Conservation (phyloP, 1,140 invertebrate genomes). For the Metopolophium dirhodum region DNA sequence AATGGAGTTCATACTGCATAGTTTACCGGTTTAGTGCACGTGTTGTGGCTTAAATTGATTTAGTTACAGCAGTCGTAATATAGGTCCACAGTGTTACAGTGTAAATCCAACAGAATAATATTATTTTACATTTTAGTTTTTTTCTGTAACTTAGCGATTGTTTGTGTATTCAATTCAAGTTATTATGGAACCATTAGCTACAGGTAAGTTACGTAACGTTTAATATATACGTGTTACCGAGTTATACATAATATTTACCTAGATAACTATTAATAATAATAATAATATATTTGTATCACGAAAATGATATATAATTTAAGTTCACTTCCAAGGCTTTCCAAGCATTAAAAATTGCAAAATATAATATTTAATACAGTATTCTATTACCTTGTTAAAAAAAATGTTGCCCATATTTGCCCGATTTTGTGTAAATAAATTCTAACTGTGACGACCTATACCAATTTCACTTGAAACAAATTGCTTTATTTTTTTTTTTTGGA, state of each 20-base stretch:
- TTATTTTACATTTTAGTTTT: slow-evolving; percentile 2
- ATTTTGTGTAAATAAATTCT: not conserved
- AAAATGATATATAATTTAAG: slow-evolving; percentile 9
- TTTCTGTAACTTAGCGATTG: not conserved
- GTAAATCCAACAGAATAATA: slow-evolving; percentile 1
- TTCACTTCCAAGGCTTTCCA: not conserved
- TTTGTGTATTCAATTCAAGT: not conserved
- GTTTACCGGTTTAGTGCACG: not conserved
- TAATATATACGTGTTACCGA: not conserved
- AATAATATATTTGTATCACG: not conserved
- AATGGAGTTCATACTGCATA: not conserved
- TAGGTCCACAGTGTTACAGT: not conserved
- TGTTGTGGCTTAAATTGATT: slow-evolving; percentile 14
- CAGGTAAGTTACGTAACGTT: not conserved
- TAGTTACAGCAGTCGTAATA: slow-evolving; percentile 10
- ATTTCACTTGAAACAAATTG: not conserved
- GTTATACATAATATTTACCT: not conserved
- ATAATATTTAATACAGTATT: not conserved
- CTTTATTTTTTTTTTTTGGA: not conserved
- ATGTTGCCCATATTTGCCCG: not conserved
- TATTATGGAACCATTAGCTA: slow-evolving; percentile 23
- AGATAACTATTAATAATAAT: not conserved
- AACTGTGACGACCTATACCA: not conserved
- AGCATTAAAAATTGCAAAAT: not conserved
- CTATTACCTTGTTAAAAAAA: not conserved